Base-by-base conservation (phyloP, 53 echinoderm and acorn worm genomes). In the Echinometra lucunter region DNA sequence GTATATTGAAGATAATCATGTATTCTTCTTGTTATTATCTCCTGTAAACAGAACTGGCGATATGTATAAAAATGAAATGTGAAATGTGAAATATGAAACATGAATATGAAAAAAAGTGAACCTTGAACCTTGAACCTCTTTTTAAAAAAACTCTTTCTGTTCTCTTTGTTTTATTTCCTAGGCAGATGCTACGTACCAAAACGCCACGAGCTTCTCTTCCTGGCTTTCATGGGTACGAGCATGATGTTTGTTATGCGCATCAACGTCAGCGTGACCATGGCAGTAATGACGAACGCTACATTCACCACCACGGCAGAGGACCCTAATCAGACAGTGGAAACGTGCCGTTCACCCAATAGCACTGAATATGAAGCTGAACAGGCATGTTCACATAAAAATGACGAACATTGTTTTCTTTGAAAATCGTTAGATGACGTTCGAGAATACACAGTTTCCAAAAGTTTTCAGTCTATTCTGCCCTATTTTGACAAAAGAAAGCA, bases 221-320 rank as follows among this genome's bases (percentile, higher is more conserved):
- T 92, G 37, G 53, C 30, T 47, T 92, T 80, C 23, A 6, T 92
- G 78, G 93, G 93, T 4, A 55, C 44, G 9, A 21, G 17, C 6
- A 78, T 92, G 53, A 47, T 78, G 93, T 78, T 56, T 49, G 37
- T 38, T 4, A 75, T 78, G 93, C 75, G 93, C 10, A 57, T 78
- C 93, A 92, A 92, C 38, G 75, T 92, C 78, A 92, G 93, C 40
- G 80, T 92, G 0, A 78, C 80, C 37, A 78, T 92, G 56, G 53
- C 93, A 78, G 93, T 74, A n/a, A 92, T 92, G 93, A 92, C 93
- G 44, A 92, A 92, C 57, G 75, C 66, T 12, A 53, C 93, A 15
- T 92, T 53, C 58, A 92, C 93, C 32, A 89, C 89, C 2, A 35
- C 21, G 21, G 58, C 9, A 58, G 58, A 38, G 57, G 89, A 38